Base-by-base conservation (phyloP, 2,797 vertebrate species). In the Notamacropus eugenii region DNA sequence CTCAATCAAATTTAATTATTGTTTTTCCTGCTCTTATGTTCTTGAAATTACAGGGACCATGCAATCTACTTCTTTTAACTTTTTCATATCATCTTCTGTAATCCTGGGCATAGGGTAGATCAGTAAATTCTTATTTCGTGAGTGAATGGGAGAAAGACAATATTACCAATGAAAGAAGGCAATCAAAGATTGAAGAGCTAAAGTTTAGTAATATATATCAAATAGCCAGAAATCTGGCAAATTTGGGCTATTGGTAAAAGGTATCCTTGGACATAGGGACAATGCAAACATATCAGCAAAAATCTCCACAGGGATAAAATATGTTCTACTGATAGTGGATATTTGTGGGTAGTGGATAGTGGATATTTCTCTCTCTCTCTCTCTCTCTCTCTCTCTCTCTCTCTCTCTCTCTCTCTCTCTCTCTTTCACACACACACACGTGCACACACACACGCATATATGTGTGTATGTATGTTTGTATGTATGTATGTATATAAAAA, bases 401-500 rank as follows among this genome's bases (percentile, higher is more conserved):
- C 3, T 50, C 50, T 50, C 50, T 50, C 50, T 50, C 3, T 50
- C 50, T 50, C 50, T 50, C 50, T 50, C 50, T 50, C 50, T 50
- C 50, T 50, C 50, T 50, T 50, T 50, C 50, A 50, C 50, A 50
- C 54, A 54, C 54, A 54, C 54, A 54, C n/a, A n/a, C n/a, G n/a
- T n/a, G n/a, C 54, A 54, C 54, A 54, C 54, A 54, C 54, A 54
- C 54, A 54, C 6, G 11, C 54, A 54, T 3, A 50, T 5, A 50
- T 19, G 0, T 16, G 14, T 4, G 13, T 55, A 2, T 14, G 55
- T 55, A 0, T 13, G 55, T 2, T 0, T 55, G 13, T 54, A 11
- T 54, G 54, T 54, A 13, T 55, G 55, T 55, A 13, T 55, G 55
- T 55, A 13, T 55, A 13, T 55, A 14, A 14, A 16, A 14, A 55